Percentiles rank a stretch among this genome's conserved stretches.
Conservation (phyloP, 2,888 invertebrate species). For the Heliconius erato region DNA sequence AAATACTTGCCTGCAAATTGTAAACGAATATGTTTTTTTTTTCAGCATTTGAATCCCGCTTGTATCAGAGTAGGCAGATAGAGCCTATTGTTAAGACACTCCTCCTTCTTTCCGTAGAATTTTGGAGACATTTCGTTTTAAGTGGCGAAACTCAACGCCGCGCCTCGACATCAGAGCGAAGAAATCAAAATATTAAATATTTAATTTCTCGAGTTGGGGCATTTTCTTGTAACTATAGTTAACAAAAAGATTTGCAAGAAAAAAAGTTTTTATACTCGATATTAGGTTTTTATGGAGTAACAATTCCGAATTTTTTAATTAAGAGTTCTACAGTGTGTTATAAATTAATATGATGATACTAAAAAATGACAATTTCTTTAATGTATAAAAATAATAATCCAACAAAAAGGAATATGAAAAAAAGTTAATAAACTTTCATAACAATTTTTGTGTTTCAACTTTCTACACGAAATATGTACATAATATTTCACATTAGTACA, state of each 20-base stretch:
- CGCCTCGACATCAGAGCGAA: too few species aligned
- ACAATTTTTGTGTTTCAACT: not conserved
- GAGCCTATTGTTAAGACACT: too few species aligned
- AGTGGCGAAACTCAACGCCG: too few species aligned
- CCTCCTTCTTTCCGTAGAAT: too few species aligned
- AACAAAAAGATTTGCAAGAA: not conserved
- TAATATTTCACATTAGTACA: not conserved
- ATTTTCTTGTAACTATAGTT: not conserved
- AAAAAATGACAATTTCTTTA: not conserved
- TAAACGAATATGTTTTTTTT: not conserved
- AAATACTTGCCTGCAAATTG: not conserved
- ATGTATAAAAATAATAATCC: not conserved
- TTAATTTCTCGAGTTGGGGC: too few species aligned
- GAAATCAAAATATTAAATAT: too few species aligned
- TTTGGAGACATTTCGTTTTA: too few species aligned
- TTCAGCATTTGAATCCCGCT: not conserved
- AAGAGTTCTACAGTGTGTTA: too few species aligned
- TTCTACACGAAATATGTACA: not conserved
- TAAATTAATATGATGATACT: not conserved
- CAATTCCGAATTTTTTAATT: not conserved
- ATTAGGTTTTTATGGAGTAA: not conserved
- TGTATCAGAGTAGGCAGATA: too few species aligned
- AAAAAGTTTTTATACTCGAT: not conserved
- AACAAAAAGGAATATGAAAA: not conserved
- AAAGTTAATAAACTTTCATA: too few species aligned